Percentiles rank a stretch among this genome's conserved stretches.
Evolutionary conservation across 1,140 invertebrate species (phyloP).

Genomic region (Akabosia matsudoensis): DNA sequence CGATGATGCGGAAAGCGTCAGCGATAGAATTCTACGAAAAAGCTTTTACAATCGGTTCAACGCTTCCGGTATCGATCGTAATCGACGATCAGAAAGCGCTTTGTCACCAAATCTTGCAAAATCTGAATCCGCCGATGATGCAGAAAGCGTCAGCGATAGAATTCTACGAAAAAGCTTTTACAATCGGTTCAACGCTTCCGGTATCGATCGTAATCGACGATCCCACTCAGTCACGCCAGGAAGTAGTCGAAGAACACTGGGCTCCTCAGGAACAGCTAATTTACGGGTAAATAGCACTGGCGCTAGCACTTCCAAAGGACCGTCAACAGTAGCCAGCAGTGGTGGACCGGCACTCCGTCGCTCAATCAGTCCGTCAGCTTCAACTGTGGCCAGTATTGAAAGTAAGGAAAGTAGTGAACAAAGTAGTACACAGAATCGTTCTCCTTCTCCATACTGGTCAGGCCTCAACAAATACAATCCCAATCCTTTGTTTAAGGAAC

Average conservation of each 20-base stretch:
- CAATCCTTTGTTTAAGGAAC: constrained; percentile 43
- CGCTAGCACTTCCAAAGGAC: background rate
- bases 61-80: constrained; percentile 42
- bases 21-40: constrained; percentile 78
- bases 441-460: background rate
- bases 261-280: background rate
- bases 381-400: background rate
- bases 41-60: constrained; percentile 86
- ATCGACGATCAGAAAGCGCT: no score
- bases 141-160: constrained; percentile 74
- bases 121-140: no score
- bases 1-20: constrained; percentile 43
- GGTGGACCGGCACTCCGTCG: background rate
- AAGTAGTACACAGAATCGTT: background rate
- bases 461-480: constrained; percentile 44
- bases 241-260: background rate
- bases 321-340: background rate
- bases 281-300: background rate
- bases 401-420: background rate
- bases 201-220: constrained; percentile 40
- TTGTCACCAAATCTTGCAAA: no score
- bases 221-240: background rate
- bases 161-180: constrained; percentile 85
- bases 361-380: background rate
- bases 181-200: constrained; percentile 66